These are phyloP conservation scores for Steromphala cineraria DNA, from an alignment of 2,888 invertebrate genomes.

Conservation along the genomic window DNA sequence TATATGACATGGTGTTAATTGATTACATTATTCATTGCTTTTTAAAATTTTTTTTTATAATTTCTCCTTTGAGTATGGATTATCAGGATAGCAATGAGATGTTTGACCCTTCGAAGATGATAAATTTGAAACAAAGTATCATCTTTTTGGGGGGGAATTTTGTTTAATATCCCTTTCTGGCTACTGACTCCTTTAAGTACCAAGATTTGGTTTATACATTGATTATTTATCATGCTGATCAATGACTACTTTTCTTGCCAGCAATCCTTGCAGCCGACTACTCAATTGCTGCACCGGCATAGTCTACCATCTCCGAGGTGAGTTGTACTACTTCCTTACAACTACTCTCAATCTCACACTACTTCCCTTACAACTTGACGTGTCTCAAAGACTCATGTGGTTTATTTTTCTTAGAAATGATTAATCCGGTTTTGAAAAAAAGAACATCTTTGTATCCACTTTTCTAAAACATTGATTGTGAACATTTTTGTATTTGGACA, in stretches of 20 bases:
- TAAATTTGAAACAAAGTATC: too few species aligned
- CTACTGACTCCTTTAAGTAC: not conserved
- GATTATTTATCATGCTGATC: conserved; percentile 27
- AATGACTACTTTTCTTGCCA: not conserved
- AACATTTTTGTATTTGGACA: too few species aligned
- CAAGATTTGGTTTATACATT: conserved; percentile 30
- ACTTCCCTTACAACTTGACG: not conserved
- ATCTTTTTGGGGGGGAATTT: too few species aligned
- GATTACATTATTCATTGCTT: too few species aligned
- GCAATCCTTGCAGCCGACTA: conserved; percentile 21
- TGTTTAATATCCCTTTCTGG: not conserved
- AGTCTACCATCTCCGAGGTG: conserved; percentile 60
- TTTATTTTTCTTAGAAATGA: too few species aligned
- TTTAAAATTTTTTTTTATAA: too few species aligned
- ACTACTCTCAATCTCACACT: not conserved
- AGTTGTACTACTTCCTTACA: conserved; percentile 20
- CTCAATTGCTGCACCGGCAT: conserved; percentile 44
- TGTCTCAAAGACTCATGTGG: not conserved
- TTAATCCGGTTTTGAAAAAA: too few species aligned
- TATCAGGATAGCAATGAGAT: too few species aligned
- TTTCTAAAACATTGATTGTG: too few species aligned
- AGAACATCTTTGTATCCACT: too few species aligned
- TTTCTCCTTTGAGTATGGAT: too few species aligned
- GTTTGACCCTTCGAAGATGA: too few species aligned
- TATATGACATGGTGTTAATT: not conserved